Evolutionary conservation across 2,113 vertebrate species (phyloP).

Genomic region (Rhinogobius similis): DNA sequence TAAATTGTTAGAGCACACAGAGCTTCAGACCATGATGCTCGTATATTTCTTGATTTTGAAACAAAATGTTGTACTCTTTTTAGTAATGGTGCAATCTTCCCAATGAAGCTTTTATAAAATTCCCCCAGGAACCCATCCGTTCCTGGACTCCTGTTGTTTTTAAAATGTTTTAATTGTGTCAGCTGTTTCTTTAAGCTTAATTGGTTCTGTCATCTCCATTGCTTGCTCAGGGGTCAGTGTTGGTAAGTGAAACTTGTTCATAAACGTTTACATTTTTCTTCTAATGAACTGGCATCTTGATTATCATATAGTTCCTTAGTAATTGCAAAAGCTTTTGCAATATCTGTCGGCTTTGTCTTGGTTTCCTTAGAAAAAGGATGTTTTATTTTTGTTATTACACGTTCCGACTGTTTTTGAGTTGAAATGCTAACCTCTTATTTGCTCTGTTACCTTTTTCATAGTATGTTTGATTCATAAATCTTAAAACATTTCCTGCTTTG

Average conservation of each 20-base stretch:
- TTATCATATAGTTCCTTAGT: too few species aligned
- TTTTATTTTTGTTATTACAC: not conserved
- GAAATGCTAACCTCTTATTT: not conserved
- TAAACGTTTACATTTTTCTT: not conserved
- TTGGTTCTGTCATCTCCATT: not conserved
- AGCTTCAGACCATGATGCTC: not conserved
- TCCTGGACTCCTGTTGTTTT: too few species aligned
- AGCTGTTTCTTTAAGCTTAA: too few species aligned
- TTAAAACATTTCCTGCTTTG: not conserved
- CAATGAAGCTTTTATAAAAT: too few species aligned
- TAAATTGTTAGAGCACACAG: too few species aligned
- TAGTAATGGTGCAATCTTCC: not conserved
- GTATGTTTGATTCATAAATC: not conserved
- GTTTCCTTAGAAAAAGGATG: not conserved
- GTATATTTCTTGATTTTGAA: not conserved
- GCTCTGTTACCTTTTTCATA: not conserved
- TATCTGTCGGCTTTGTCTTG: not conserved
- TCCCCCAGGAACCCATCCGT: too few species aligned
- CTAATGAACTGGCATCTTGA: too few species aligned
- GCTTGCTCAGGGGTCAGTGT: not conserved
- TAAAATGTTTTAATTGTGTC: too few species aligned
- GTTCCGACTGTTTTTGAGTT: not conserved
- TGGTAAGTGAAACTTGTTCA: not conserved
- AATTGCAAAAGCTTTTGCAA: too few species aligned
- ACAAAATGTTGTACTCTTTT: not conserved